phyloP scores from a whole-genome alignment of 2,888 invertebrate genomes.

The Epistrophe eligans region DNA sequence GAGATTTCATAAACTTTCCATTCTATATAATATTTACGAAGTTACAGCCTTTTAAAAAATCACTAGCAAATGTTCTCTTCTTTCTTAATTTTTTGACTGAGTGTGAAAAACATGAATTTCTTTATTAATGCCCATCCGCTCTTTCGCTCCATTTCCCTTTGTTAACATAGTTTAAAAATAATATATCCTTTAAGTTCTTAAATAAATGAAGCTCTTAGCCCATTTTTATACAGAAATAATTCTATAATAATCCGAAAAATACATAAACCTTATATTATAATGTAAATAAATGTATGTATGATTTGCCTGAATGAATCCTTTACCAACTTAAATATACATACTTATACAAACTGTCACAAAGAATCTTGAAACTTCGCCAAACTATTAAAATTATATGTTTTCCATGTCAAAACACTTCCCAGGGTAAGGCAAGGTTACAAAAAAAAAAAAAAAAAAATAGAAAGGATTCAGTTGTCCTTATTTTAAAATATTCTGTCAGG shows the following conservation, averaged over 20 bases:
- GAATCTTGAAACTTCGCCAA: slow-evolving; percentile 54
- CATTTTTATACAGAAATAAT: slow-evolving; percentile 2
- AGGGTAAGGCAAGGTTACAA: neutral
- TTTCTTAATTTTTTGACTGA: no score
- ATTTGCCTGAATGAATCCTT: neutral
- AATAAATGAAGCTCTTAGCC: neutral
- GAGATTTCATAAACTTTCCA: no score
- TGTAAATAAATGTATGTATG: no score
- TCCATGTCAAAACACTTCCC: slow-evolving; percentile 35
- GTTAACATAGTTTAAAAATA: neutral
- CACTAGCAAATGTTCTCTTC: no score
- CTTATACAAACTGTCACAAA: slow-evolving; percentile 26
- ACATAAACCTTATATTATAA: neutral
- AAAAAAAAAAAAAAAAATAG: neutral
- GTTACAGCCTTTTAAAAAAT: no score
- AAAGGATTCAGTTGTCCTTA: slow-evolving; percentile 24
- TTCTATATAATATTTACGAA: no score
- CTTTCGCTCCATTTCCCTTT: neutral
- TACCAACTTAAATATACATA: slow-evolving; percentile 1
- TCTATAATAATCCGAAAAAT: slow-evolving; percentile 2
- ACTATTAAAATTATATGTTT: slow-evolving; percentile 43
- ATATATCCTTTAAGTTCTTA: neutral
- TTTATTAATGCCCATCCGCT: neutral
- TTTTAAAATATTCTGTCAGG: slow-evolving; percentile 45
- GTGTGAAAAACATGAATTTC: neutral